Conservation (phyloP, 2,797 vertebrate species). For the Tangara arthus region DNA sequence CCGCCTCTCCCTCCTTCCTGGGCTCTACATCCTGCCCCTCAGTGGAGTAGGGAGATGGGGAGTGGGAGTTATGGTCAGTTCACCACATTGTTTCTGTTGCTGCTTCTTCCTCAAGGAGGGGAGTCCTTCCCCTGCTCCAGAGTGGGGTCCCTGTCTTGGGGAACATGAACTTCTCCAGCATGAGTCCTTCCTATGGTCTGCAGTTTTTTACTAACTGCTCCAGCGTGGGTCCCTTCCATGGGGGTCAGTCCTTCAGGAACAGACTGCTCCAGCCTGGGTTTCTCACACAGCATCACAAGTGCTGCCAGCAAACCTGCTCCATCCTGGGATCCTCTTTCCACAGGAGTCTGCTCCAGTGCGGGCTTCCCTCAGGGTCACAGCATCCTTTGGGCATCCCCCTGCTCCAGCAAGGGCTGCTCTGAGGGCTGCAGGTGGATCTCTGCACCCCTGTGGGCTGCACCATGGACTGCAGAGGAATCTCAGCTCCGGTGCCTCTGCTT, state of each 20-base stretch:
- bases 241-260: not conserved
- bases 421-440: not conserved
- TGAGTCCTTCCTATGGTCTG: not conserved
- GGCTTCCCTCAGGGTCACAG: not conserved
- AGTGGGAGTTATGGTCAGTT: not conserved
- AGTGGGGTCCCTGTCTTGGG: not conserved
- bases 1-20: not conserved
- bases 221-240: fast-evolving
- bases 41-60: not conserved
- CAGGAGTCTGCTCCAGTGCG: not conserved
- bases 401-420: not conserved
- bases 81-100: not conserved
- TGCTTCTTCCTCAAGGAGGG: not conserved
- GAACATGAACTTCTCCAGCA: not conserved
- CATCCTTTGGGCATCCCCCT: not conserved
- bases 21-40: too few relatives aligned
- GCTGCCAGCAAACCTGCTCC: not conserved
- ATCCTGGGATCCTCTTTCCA: not conserved
- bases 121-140: not conserved
- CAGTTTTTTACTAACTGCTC: not conserved
- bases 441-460: not conserved
- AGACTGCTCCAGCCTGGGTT: not conserved
- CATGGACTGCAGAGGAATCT: not conserved
- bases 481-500: not conserved
- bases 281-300: not conserved